Evolutionary conservation across 2,797 vertebrate species (phyloP).

Genomic region (Sebastiscus tertius): DNA sequence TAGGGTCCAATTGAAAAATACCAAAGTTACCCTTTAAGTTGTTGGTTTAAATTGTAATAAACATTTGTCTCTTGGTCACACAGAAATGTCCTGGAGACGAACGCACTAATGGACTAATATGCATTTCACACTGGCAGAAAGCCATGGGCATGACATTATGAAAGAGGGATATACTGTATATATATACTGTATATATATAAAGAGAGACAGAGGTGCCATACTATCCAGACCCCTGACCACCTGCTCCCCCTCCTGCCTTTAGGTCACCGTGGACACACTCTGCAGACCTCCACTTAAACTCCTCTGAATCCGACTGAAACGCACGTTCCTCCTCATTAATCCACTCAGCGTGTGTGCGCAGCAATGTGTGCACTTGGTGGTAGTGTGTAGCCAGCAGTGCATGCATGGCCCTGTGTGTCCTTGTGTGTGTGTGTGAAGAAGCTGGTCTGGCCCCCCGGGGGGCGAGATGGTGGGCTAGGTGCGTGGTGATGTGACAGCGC

Average conservation of each 20-base stretch:
- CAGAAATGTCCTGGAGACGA: slow-evolving; percentile 29
- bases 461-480: slow-evolving; percentile 25
- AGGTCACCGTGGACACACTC: slow-evolving; percentile 59
- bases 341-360: slow-evolving; percentile 17
- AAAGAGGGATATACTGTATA: background rate
- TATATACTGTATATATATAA: background rate
- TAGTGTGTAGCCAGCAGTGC: slow-evolving; percentile 4
- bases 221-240: slow-evolving; percentile 60
- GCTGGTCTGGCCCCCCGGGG: slow-evolving; percentile 22
- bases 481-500: slow-evolving; percentile 71
- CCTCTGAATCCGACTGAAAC: slow-evolving; percentile 46
- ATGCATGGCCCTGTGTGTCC: slow-evolving; percentile 13
- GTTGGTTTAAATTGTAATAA: slow-evolving; percentile 10
- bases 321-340: slow-evolving; percentile 38
- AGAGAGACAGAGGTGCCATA: background rate
- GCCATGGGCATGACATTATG: slow-evolving; percentile 67
- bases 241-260: slow-evolving; percentile 66
- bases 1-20: too few species aligned
- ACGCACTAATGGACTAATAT: slow-evolving; percentile 30
- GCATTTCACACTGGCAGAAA: slow-evolving; percentile 56
- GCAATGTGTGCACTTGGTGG: slow-evolving; percentile 13
- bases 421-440: slow-evolving; percentile 24
- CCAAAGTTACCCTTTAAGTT: background rate
- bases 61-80: slow-evolving; percentile 12
- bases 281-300: slow-evolving; percentile 44